Percentiles rank a stretch among this genome's conserved stretches.
phyloP scores from a whole-genome alignment of 2,113 vertebrate species.

The Antechinus stuartii region DNA sequence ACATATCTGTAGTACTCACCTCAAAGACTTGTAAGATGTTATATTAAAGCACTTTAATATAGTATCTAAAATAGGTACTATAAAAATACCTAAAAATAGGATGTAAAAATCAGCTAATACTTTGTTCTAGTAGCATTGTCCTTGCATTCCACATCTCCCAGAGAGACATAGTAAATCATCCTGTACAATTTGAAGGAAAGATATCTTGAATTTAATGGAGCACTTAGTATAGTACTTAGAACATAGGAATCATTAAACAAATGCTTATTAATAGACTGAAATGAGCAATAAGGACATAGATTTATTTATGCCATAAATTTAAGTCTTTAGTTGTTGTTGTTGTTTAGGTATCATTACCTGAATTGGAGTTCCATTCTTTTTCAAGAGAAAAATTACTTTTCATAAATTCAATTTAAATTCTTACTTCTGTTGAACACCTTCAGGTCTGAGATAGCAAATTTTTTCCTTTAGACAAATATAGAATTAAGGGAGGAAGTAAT shows the following conservation, averaged over 20 bases:
- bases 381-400: conserved; percentile 31
- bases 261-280: neutral
- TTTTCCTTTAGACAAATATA: neutral
- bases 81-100: neutral
- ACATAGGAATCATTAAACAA: neutral
- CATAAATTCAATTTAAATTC: neutral
- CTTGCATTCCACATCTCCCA: neutral
- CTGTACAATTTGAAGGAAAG: neutral
- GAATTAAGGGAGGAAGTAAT: neutral
- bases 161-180: neutral
- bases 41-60: neutral
- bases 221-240: neutral
- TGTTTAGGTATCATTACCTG: neutral
- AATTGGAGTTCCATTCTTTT: neutral
- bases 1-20: neutral
- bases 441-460: neutral
- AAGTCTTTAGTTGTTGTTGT: neutral
- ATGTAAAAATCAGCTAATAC: neutral
- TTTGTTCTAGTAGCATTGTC: neutral
- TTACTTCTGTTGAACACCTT: neutral
- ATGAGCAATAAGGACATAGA: neutral
- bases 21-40: neutral
- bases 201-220: neutral
- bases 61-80: too few species aligned
- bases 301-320: neutral